Conservation (phyloP, 2,113 vertebrate genomes). For the Entelurus aequoreus region DNA sequence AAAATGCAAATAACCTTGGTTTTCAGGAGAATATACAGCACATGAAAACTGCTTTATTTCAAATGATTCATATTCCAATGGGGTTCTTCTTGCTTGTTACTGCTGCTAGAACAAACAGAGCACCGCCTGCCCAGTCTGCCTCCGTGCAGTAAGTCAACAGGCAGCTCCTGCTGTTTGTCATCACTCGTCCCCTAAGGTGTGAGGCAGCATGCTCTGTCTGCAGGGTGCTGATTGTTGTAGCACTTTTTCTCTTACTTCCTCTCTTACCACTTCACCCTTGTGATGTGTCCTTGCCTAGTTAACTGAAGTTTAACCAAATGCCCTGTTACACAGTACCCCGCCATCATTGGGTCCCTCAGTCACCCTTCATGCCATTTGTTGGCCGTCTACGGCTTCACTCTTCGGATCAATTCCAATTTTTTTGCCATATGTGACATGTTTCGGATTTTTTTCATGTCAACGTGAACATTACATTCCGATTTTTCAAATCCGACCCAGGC, state of each 20-base stretch:
- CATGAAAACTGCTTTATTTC: too few species aligned
- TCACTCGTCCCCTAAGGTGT: conserved; percentile 18
- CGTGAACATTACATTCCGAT: too few species aligned
- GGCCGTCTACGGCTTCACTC: too few species aligned
- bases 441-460: too few species aligned
- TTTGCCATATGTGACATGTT: too few species aligned
- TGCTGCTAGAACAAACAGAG: background rate
- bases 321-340: too few species aligned
- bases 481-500: too few species aligned
- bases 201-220: conserved; percentile 9
- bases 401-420: too few species aligned
- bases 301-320: too few species aligned
- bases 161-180: conserved; percentile 42
- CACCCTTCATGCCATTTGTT: too few species aligned
- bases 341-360: too few species aligned
- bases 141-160: conserved; percentile 11
- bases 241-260: conserved; percentile 18
- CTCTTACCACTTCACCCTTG: background rate
- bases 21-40: too few species aligned
- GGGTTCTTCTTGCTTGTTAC: background rate
- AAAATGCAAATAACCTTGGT: background rate
- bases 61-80: background rate
- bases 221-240: conserved; percentile 29
- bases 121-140: background rate
- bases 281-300: conserved; percentile 8